These are phyloP conservation scores for Notospermus geniculatus DNA, from an alignment of 1,140 invertebrate species.

Conservation along the genomic window DNA sequence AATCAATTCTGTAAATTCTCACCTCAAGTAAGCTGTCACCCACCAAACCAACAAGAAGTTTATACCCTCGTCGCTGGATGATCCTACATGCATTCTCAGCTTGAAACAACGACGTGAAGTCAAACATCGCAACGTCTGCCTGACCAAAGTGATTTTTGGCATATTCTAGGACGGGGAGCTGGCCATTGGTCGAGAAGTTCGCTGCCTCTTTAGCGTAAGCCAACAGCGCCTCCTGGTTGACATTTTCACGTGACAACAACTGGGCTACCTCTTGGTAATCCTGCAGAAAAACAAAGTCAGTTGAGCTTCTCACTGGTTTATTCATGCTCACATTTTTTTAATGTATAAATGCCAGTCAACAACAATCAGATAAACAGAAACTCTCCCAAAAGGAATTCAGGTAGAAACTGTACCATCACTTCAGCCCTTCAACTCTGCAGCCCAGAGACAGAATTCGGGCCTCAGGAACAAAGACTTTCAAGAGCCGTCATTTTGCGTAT, in stretches of 20 bases:
- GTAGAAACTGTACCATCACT: too few relatives aligned
- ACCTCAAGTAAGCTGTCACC: slow-evolving; percentile 94
- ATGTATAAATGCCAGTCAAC: too few relatives aligned
- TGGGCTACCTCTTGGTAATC: slow-evolving; percentile 87
- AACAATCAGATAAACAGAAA: too few relatives aligned
- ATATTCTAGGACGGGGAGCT: slow-evolving; percentile 87
- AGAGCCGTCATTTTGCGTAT: too few relatives aligned
- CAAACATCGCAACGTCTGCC: slow-evolving; percentile 98
- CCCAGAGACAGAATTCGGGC: too few relatives aligned
- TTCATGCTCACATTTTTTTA: too few relatives aligned
- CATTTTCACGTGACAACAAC: slow-evolving; percentile 83
- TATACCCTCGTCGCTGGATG: slow-evolving; percentile 73
- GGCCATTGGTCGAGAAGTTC: slow-evolving; percentile 90
- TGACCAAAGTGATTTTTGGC: slow-evolving; percentile 97
- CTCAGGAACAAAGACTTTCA: too few relatives aligned
- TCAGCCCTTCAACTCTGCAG: too few relatives aligned
- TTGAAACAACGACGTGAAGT: slow-evolving; percentile 98
- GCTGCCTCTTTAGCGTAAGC: slow-evolving; percentile 95
- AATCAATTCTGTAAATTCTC: slow-evolving; percentile 18
- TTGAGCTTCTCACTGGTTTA: too few relatives aligned
- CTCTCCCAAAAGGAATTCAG: too few relatives aligned
- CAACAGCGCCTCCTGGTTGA: slow-evolving; percentile 74
- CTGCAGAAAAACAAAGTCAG: slow-evolving; percentile 54
- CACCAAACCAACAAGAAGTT: slow-evolving; percentile 83
- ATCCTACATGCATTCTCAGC: slow-evolving; percentile 88